Base-by-base conservation (phyloP, 2,888 invertebrate species). In the Xanthia icteritia region DNA sequence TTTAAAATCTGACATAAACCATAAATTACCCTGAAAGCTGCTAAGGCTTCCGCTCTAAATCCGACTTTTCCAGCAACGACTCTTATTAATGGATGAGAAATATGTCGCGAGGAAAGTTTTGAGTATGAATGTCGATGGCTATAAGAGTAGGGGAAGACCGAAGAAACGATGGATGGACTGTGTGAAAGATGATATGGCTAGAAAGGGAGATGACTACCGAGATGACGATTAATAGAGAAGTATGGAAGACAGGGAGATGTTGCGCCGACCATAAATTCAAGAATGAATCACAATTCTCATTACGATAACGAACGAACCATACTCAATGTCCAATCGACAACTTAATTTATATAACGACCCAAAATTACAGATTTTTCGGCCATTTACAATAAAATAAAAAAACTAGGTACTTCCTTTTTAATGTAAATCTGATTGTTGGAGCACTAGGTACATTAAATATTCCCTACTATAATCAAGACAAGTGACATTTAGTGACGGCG, bases 401-500 rank as follows among this genome's bases (percentile, higher is more conserved):
- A n/a, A n/a, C n/a, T n/a, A n/a, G n/a, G n/a, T 0, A 66, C 4
- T 31, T 20, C 3, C 42, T 67, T 39, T 67, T 51, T 2, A 15
- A 51, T 58, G n/a, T 58, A 20, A 63, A 42, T 60, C 36, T 45
- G 48, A 65, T n/a, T 39, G 17, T 27, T n/a, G 31, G 1, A 39
- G 13, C 27, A 31, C 31, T 65, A 54, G 54, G 23, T 27, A 45
- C 42, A 58, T 60, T 65, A 51, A 80, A 78, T 64, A 79, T 79
- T 78, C 48, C 48, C 56, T 58, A 73, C 56, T 67, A 74, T 83
- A 84, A 81, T 84, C 77, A 76, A 71, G 73, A 81, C 88, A 82
- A 88, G 84, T 88, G 89, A 84, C 88, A 87, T 89, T 86, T 86
- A 61, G 72, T 84, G 80, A 68, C 81, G 82, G 64, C 74, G 80